Evolutionary conservation across 2,888 invertebrate genomes (phyloP), one percentile per base, ranked within the genome.

Genomic region (Epinotia demarniana): DNA sequence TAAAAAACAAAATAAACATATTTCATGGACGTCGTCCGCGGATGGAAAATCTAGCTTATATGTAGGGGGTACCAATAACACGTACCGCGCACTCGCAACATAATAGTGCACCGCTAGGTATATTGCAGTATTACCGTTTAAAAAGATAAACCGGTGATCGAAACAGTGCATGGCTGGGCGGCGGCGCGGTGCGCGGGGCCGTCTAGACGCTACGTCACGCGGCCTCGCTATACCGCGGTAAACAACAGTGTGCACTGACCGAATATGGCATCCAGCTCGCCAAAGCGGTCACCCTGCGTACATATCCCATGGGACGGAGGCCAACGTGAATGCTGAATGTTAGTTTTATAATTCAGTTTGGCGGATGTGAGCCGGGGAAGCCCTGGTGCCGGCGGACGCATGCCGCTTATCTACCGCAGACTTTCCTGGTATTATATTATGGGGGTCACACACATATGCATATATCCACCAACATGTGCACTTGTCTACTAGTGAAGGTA

Each of bases 181-280:
- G 81, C 80, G 82, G 82, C 80, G 82, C 77, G 80, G 81, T 72
- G 82, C 81, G 86, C 75, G 80, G 79, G 83, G 83, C 86, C 90
- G 93, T 93, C 93, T 93, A 93, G 93, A 93, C 93, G 90, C 93
- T 93, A 95, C 94, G 95, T 95, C 94, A 95, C 94, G 89, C 95
- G 95, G 94, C 95, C 95, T 91, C 95, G 94, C 92, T 94, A 94
- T 94, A 94, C 90, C 91, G 94, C 94, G 92, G 92, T 93, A 93
- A 93, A 93, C 93, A 93, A 93, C 92, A 90, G 89, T 93, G 93
- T 93, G 92, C 92, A 92, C 91, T 93, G 93, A 92, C 93, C 93
- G 93, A 92, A 93, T 92, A 93, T 91, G 92, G 93, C 91, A 92
- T 90, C 89, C 90, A 87, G 85, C 85, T 85, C 87, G 86, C 85